A percentile compares a stretch with the other conserved stretches of the same genome.
phyloP scores from a whole-genome alignment of 2,797 vertebrate species.

The Mormyrops boulengeri region DNA sequence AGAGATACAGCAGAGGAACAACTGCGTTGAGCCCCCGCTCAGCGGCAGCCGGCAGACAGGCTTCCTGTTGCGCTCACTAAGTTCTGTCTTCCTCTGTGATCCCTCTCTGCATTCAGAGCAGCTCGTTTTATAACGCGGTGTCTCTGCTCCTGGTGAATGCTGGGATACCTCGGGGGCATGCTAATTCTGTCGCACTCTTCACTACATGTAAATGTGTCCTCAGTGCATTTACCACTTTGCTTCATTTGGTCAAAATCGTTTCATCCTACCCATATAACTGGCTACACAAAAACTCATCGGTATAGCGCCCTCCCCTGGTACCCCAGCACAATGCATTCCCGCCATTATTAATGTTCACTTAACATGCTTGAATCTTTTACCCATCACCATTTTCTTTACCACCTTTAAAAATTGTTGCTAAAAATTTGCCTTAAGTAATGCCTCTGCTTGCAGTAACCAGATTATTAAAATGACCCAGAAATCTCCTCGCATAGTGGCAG shows the following conservation, averaged over 20 bases:
- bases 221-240: neutral
- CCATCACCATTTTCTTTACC: neutral
- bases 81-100: neutral
- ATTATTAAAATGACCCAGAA: neutral
- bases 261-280: neutral
- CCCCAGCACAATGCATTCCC: neutral
- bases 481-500: neutral
- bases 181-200: neutral
- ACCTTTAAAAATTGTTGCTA: neutral
- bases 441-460: neutral
- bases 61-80: neutral
- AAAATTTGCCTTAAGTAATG: neutral
- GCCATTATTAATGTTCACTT: neutral
- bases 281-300: neutral
- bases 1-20: neutral
- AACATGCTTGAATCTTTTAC: neutral
- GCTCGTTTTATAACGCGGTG: neutral
- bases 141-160: neutral
- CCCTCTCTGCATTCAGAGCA: neutral
- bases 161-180: neutral
- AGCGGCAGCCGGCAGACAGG: neutral
- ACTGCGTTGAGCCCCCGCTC: neutral
- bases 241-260: neutral
- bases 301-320: neutral
- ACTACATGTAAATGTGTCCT: neutral